Percentiles rank a stretch among this genome's conserved stretches.
These are phyloP conservation scores for Oryzias celebensis DNA, from an alignment of 2,113 vertebrate species.

Conservation along the genomic window DNA sequence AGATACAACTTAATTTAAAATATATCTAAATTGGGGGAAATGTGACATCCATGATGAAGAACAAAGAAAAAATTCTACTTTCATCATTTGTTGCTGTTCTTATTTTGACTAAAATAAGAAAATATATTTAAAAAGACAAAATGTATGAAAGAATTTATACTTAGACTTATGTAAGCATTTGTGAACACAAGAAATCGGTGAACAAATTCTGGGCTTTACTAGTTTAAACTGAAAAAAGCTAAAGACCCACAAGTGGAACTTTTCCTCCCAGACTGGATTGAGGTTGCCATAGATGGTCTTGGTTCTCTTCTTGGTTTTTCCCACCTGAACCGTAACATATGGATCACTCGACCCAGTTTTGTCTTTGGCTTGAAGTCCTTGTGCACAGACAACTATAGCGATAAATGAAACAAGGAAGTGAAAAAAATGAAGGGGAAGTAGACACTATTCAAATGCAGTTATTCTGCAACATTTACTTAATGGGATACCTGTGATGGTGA, in stretches of 20 bases:
- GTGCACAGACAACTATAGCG: conserved; percentile 90
- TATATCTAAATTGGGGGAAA: not conserved
- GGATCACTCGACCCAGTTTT: conserved; percentile 98
- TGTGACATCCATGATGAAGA: no score
- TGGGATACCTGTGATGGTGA: conserved; percentile 90
- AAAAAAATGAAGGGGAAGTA: not conserved
- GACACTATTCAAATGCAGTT: not conserved
- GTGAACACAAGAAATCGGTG: no score
- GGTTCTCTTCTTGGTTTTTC: conserved; percentile 97
- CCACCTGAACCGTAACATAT: conserved; percentile 95
- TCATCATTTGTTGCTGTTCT: no score
- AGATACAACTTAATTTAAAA: not conserved
- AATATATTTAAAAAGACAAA: no score
- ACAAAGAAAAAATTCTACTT: no score
- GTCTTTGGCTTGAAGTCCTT: conserved; percentile 97
- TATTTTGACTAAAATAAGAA: no score
- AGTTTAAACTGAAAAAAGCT: not conserved
- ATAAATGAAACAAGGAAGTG: conserved; percentile 25
- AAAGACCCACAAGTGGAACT: conserved; percentile 94
- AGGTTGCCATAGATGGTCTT: conserved; percentile 98
- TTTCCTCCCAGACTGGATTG: conserved; percentile 98
- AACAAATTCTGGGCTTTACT: no score
- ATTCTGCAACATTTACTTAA: not conserved
- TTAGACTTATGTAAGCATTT: no score
- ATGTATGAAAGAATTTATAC: no score